Evolutionary conservation across 2,888 invertebrate genomes (phyloP).

Genomic region (Ennomos quercinarius): DNA sequence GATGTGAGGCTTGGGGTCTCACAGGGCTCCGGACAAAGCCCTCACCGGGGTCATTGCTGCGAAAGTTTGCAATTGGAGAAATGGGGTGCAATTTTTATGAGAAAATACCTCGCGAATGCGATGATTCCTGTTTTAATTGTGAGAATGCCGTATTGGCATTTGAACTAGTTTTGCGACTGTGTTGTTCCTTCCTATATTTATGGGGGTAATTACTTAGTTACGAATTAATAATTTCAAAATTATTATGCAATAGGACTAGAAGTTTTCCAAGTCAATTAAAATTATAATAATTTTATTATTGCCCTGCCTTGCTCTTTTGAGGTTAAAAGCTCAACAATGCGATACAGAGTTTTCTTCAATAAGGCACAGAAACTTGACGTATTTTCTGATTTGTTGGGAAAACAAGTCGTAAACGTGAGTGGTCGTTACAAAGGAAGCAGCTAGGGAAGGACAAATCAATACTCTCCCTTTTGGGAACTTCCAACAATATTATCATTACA

Average conservation of each 20-base stretch:
- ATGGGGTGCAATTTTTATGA: conserved; percentile 27
- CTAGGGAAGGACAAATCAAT: conserved; percentile 26
- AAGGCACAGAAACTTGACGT: no score
- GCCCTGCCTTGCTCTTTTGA: no score
- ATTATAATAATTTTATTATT: no score
- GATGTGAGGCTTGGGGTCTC: conserved; percentile 57
- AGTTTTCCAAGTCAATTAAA: no score
- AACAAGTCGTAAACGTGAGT: conserved; percentile 17
- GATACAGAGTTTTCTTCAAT: no score
- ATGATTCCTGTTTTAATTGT: conserved; percentile 13
- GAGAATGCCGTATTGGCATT: background rate
- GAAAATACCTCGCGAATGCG: conserved; percentile 11
- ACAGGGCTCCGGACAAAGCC: conserved; percentile 25
- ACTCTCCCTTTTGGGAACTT: conserved; percentile 19
- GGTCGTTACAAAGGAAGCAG: conserved; percentile 22
- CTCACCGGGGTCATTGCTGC: conserved; percentile 47
- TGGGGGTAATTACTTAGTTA: no score
- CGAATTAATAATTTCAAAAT: no score
- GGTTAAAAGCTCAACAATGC: no score
- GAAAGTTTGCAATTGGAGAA: conserved; percentile 19
- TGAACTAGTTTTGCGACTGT: background rate
- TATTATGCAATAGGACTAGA: no score
- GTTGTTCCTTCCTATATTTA: background rate
- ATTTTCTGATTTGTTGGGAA: conserved; percentile 2
- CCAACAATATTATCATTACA: conserved; percentile 27